phyloP scores from a whole-genome alignment of 2,888 invertebrate genomes.

The Thereva unica region DNA sequence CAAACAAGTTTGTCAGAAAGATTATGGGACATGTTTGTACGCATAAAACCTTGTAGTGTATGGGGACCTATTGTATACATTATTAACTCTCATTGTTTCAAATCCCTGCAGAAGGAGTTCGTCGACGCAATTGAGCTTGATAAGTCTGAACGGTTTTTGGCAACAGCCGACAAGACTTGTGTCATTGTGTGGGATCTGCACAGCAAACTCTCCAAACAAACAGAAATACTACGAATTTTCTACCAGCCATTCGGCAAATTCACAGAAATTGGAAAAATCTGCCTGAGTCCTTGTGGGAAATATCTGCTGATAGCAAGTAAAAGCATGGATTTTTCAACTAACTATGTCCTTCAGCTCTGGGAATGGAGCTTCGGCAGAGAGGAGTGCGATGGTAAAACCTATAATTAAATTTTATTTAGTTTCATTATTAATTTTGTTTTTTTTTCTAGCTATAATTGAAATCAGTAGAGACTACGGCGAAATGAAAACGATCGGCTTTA shows the following conservation, averaged over 20 bases:
- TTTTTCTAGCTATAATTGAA: slow-evolving; percentile 18
- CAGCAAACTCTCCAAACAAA: neutral
- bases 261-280: neutral
- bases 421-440: neutral
- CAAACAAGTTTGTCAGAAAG: too few relatives aligned
- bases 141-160: slow-evolving; percentile 20
- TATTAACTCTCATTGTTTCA: neutral
- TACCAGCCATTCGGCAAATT: slow-evolving; percentile 28
- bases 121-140: neutral
- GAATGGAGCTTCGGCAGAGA: slow-evolving; percentile 64
- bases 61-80: too few relatives aligned
- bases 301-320: slow-evolving; percentile 28
- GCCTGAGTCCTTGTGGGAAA: slow-evolving; percentile 35
- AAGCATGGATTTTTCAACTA: neutral
- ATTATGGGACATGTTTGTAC: too few relatives aligned
- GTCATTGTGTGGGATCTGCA: slow-evolving; percentile 36
- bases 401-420: neutral
- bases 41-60: too few relatives aligned
- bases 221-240: slow-evolving; percentile 21
- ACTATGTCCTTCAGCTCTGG: slow-evolving; percentile 64
- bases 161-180: slow-evolving; percentile 25
- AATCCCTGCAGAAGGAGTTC: neutral
- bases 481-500: slow-evolving; percentile 38
- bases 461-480: slow-evolving; percentile 35
- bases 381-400: slow-evolving; percentile 61